A percentile compares a stretch with the other conserved stretches of the same genome.
Conservation (phyloP, 2,797 vertebrate genomes). For the Zenarchopterus dispar region DNA sequence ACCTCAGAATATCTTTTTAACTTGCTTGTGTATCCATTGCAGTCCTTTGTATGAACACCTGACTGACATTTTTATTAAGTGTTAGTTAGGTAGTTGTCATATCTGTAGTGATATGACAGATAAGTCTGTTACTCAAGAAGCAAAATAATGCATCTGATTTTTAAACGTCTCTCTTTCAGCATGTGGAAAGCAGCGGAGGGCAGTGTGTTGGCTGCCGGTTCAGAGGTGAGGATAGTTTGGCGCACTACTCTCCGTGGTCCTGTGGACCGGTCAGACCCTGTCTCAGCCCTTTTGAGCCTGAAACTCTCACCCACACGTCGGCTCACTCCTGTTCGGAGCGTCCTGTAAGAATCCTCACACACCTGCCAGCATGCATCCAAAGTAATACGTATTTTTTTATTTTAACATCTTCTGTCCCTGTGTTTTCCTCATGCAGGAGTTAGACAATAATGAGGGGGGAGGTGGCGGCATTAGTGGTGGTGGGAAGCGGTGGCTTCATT, state of each 20-base stretch:
- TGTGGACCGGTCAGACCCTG: constrained; percentile 90
- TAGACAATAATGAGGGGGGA: constrained; percentile 76
- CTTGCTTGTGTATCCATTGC: no score
- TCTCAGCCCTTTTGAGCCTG: constrained; percentile 90
- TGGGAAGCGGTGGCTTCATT: constrained; percentile 87
- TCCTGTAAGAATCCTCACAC: constrained; percentile 54
- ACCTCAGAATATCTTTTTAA: no score
- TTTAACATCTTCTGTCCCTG: neutral
- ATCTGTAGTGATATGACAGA: neutral
- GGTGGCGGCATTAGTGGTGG: constrained; percentile 61
- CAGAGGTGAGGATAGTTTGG: constrained; percentile 88
- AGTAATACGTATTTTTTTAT: neutral
- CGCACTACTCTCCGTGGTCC: constrained; percentile 96
- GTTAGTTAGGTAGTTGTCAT: no score
- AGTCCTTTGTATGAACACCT: no score
- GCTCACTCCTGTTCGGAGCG: constrained; percentile 83
- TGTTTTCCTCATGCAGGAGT: constrained; percentile 73
- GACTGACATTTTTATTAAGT: no score
- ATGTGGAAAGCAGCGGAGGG: constrained; percentile 85
- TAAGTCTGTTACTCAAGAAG: no score
- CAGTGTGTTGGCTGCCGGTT: constrained; percentile 87
- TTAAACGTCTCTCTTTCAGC: constrained; percentile 71
- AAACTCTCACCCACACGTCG: constrained; percentile 72
- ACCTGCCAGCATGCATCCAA: neutral
- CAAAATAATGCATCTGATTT: neutral